Base-by-base conservation (phyloP, 2,797 vertebrate genomes). In the Gymnocypris eckloni region DNA sequence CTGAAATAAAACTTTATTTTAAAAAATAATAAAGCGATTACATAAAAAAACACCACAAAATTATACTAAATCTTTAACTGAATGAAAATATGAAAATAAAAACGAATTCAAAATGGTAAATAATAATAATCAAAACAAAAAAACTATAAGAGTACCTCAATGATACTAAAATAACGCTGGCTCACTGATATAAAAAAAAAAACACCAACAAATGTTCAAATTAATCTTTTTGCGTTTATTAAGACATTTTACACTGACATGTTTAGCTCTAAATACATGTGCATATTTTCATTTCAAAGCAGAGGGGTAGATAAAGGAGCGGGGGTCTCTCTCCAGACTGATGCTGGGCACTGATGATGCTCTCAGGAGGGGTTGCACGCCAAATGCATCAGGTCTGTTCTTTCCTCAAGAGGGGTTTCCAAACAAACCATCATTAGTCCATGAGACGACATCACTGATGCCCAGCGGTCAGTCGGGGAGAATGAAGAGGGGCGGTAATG, bases 391-490 rank as follows among this genome's bases (percentile, higher is more conserved):
- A 4, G 96, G 96, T 93, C 94, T 94, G 96, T 93, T 95, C 92
- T 95, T 92, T 94, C 97, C 96, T 90, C 73, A 88, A 7, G 9
- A 87, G 91, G 93, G 97, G 95, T 91, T 99, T 98, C 84, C 84
- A 94, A 93, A 86, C 96, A 96, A 90, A 91, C 96, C 96, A 1
- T 99, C 98, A 99, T 96, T 86, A 86, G 89, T 94, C 95, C 95
- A 93, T 93, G 94, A 87, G 61, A 82, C 81, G 90, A 93, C 79
- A 25, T 25, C 84, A 92, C 90, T 39, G 48, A 66, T 28, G 86
- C 85, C 41, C 88, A 88, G 18, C 3, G 6, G 87, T 90, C 88
- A 90, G 86, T 90, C 0, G 84, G 87, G 91, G 91, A 93, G 87
- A 54, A 76, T 11, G 81, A 6, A 18, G 70, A 70, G 87, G 39